Percentiles rank a stretch among this genome's conserved stretches.
Evolutionary conservation across 2,113 vertebrate species (phyloP).

Genomic region (Cnemophilus loriae): DNA sequence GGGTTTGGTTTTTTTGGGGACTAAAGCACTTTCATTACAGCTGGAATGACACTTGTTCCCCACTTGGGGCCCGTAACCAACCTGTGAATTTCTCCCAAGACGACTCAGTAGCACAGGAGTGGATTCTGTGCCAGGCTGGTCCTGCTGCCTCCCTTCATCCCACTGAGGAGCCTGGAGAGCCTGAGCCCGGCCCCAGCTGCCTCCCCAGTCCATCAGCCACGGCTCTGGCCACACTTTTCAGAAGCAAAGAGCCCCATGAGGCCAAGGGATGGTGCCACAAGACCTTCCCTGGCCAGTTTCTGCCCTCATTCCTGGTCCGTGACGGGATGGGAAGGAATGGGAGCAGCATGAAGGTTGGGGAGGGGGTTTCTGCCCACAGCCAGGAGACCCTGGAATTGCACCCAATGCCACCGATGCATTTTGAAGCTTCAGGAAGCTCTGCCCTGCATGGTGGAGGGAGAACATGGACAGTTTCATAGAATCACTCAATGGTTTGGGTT

Average conservation of each 20-base stretch:
- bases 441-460: background rate
- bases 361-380: background rate
- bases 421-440: background rate
- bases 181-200: background rate
- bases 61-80: background rate
- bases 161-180: background rate
- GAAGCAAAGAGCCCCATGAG: background rate
- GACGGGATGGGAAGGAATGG: background rate
- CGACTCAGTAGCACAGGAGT: accelerated
- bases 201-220: background rate
- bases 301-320: background rate
- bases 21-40: background rate
- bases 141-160: background rate
- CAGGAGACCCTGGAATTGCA: background rate
- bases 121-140: background rate
- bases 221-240: background rate
- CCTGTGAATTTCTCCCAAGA: background rate
- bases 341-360: background rate
- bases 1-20: background rate
- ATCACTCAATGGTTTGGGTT: background rate
- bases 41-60: background rate
- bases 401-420: accelerated
- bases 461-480: background rate
- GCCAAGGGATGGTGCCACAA: background rate
- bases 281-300: background rate